These are phyloP conservation scores for Glandiceps talaboti DNA, from an alignment of 53 echinoderm and acorn worm genomes.

Conservation along the genomic window DNA sequence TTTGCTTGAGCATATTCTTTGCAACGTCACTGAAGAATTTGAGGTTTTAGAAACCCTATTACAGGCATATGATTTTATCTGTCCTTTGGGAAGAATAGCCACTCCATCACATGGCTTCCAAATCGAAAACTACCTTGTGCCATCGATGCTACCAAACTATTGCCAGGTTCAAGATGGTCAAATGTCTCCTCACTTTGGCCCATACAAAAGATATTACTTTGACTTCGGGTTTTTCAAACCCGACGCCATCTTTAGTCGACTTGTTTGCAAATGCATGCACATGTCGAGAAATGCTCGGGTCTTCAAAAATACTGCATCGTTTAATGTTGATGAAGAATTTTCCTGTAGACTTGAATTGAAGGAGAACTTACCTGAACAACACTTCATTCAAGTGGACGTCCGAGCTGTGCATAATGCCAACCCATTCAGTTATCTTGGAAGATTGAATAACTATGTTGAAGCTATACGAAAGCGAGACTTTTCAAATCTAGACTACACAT, in stretches of 20 bases:
- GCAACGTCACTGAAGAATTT: background rate
- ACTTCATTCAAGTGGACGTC: background rate
- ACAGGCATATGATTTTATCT: background rate
- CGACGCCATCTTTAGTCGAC: slow-evolving; percentile 24
- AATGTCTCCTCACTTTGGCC: too few species aligned
- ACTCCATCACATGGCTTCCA: background rate
- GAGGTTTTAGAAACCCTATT: background rate
- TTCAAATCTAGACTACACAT: background rate
- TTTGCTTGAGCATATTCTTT: background rate
- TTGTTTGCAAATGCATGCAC: slow-evolving; percentile 16
- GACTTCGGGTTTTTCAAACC: slow-evolving; percentile 28
- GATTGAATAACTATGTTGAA: background rate
- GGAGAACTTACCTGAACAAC: background rate
- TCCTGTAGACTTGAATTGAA: background rate
- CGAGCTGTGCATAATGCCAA: background rate
- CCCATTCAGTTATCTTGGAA: background rate
- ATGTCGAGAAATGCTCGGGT: background rate
- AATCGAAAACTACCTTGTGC: background rate
- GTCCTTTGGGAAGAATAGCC: background rate
- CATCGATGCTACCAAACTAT: background rate
- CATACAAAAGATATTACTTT: slow-evolving; percentile 19
- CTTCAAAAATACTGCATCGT: background rate
- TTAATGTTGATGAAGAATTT: background rate
- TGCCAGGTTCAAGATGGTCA: too few species aligned
- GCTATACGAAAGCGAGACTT: background rate